A percentile compares a stretch with the other conserved stretches of the same genome.
These are phyloP conservation scores for Ricordea florida DNA, from an alignment of 92 coral and sea anemone species.

Conservation along the genomic window DNA sequence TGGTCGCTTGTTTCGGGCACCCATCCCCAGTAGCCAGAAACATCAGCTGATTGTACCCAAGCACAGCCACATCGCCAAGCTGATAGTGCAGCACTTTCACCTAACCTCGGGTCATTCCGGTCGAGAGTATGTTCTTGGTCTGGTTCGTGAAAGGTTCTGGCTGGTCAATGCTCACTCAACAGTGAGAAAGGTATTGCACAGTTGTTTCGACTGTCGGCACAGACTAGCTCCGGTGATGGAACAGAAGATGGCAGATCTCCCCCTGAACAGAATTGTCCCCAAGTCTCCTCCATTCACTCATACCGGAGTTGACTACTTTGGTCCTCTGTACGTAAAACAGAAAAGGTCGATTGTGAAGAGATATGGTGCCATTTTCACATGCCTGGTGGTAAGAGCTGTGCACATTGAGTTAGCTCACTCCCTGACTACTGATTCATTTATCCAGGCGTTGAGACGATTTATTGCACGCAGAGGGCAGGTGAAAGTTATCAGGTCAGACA, in stretches of 20 bases:
- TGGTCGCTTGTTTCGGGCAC: conserved; percentile 45
- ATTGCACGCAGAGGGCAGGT: background rate
- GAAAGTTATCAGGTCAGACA: background rate
- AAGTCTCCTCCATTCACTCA: background rate
- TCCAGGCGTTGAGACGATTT: conserved; percentile 1
- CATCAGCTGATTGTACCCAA: conserved; percentile 53
- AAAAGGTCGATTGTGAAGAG: background rate
- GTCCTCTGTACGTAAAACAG: background rate
- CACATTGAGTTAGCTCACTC: conserved; percentile 19
- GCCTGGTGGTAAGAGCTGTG: conserved; percentile 8
- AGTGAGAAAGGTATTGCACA: conserved; percentile 9
- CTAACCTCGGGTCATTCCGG: conserved; percentile 46
- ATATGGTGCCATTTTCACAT: conserved; percentile 11
- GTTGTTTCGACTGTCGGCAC: conserved; percentile 10
- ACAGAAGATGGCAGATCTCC: conserved; percentile 44
- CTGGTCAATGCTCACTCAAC: conserved; percentile 12
- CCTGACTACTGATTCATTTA: conserved; percentile 12
- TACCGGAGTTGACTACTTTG: conserved; percentile 7
- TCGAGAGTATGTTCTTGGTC: conserved; percentile 42
- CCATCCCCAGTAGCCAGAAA: conserved; percentile 10
- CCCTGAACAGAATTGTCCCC: background rate
- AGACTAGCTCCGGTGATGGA: conserved; percentile 5
- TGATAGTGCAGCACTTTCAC: conserved; percentile 25
- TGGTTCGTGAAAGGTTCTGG: conserved; percentile 29
- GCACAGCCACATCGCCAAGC: background rate